Conservation (phyloP, 2,113 vertebrate genomes). For the Mesembrinibis cayennensis region DNA sequence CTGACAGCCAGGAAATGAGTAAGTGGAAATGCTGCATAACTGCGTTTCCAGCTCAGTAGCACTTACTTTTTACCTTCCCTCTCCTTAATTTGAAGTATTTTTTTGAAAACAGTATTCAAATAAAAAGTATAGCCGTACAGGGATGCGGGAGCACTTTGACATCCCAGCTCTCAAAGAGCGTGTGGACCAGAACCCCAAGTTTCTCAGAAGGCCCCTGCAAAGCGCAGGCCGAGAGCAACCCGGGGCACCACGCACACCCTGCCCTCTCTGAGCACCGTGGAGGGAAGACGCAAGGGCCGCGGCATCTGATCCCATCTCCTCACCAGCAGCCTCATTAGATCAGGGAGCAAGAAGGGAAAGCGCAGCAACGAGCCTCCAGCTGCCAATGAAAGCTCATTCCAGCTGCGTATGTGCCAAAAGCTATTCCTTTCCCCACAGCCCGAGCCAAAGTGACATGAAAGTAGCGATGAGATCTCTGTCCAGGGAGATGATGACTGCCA, state of each 20-base stretch:
- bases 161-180: not conserved
- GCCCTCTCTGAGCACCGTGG: not conserved
- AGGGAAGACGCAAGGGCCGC: not conserved
- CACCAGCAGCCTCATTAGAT: not conserved
- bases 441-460: not conserved
- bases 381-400: not conserved
- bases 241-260: accelerated
- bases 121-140: not conserved
- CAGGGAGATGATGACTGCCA: not conserved
- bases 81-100: not conserved
- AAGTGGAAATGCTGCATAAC: not conserved
- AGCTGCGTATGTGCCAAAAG: not conserved
- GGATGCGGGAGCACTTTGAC: not conserved
- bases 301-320: not conserved
- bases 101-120: not conserved
- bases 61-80: not conserved
- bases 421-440: not conserved
- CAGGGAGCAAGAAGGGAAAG: not conserved
- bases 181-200: not conserved
- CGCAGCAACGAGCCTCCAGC: not conserved
- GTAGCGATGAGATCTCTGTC: not conserved
- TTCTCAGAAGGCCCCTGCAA: not conserved
- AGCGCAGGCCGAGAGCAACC: not conserved
- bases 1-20: not conserved
- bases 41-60: not conserved